Evolutionary conservation across 2,113 vertebrate genomes (phyloP), one percentile per base, ranked within the genome.

Genomic region (Ailurus styani): DNA sequence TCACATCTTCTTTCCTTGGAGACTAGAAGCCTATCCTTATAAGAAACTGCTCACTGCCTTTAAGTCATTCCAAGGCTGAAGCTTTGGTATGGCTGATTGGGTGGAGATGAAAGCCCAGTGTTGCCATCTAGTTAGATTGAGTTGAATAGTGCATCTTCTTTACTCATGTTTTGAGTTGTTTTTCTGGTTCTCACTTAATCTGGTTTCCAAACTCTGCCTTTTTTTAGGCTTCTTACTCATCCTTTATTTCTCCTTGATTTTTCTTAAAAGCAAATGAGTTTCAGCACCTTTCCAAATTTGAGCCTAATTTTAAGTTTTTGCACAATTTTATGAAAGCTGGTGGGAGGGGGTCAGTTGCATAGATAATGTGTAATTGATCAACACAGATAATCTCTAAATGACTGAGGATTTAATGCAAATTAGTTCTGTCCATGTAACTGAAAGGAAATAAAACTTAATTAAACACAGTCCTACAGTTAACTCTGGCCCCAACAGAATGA

Each of bases 391-490:
- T 96, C 31, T 95, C 86, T 88, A 97, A 96, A 91, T 94, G 72
- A 95, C 54, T 66, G 97, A 97, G 66, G 95, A 97, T 86, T 68
- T 34, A 82, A 93, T 90, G n/a, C 25, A 79, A 91, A 73, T 73
- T 42, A 20, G 37, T 54, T 75, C 37, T 34, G n/a, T 55, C 68
- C 42, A 42, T 50, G 12, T 87, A 95, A 97, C 70, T 87, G 27
- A 96, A 95, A 90, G 50, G 95, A 98, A 98, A 94, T 66, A 98
- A 83, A 47, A 83, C 18, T 88, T 96, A 97, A 97, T 98, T 97
- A 95, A 97, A 96, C 86, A 83, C 66, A 60, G 64, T 14, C 47
- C 27, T 45, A 31, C 12, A 64, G 52, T 82, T 87, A 92, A 70
- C 83, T 55, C 87, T 87, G 70, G 82, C 34, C 85, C 21, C 47